phyloP scores from a whole-genome alignment of 1,140 invertebrate genomes.

The Aplysia californica region DNA sequence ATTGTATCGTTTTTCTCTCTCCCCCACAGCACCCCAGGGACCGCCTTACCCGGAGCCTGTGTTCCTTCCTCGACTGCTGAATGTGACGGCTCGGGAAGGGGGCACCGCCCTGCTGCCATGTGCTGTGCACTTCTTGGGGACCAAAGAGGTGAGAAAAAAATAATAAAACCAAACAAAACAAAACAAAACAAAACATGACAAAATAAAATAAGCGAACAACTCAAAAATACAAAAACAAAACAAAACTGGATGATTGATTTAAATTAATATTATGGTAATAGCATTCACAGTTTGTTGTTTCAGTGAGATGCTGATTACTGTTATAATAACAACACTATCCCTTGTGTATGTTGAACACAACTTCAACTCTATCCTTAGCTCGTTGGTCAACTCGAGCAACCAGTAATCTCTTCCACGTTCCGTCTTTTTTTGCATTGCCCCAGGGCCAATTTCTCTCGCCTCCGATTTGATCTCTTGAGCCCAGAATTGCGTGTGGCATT shows the following conservation, averaged over 20 bases:
- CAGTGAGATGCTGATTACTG: background rate
- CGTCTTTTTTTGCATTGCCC: too few species aligned
- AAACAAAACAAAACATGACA: too few species aligned
- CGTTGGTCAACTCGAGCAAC: too few species aligned
- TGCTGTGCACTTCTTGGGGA: slow-evolving; percentile 29
- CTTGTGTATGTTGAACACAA: too few species aligned
- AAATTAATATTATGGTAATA: background rate
- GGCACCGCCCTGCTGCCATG: slow-evolving; percentile 29
- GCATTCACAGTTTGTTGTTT: background rate
- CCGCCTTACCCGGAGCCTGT: slow-evolving; percentile 21
- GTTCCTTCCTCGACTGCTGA: slow-evolving; percentile 24
- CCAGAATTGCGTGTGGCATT: too few species aligned
- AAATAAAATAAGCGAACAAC: background rate
- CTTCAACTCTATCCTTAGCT: too few species aligned
- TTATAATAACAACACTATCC: background rate
- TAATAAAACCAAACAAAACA: too few species aligned
- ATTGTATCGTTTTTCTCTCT: background rate
- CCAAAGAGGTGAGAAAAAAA: slow-evolving; percentile 28
- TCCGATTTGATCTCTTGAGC: too few species aligned
- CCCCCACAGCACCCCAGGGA: slow-evolving; percentile 7
- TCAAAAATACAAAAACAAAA: background rate
- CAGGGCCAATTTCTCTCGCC: too few species aligned
- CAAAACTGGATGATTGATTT: background rate
- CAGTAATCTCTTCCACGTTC: too few species aligned
- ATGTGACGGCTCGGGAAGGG: slow-evolving; percentile 32